Conservation (phyloP, 2,797 vertebrate species). For the Poecilia velifera region DNA sequence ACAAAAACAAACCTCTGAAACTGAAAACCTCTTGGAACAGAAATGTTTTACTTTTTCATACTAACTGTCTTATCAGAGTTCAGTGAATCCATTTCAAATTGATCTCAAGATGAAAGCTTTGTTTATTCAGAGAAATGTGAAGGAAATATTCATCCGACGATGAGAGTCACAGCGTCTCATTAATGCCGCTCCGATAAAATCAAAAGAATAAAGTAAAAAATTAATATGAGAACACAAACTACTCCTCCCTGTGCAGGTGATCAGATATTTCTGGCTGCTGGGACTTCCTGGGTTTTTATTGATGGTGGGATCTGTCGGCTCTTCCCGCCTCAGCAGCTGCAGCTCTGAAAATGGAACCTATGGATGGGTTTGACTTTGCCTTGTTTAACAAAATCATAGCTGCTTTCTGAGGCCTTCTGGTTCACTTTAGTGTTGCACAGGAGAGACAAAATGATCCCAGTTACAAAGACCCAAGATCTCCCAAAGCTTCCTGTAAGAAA, state of each 20-base stretch:
- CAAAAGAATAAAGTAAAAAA: not conserved
- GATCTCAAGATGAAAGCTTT: not conserved
- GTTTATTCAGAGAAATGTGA: not conserved
- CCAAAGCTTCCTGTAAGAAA: conserved; percentile 24
- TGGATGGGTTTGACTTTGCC: not conserved
- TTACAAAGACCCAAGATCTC: not conserved
- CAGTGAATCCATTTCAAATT: not conserved
- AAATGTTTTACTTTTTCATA: not conserved
- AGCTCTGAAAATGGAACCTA: conserved; percentile 1
- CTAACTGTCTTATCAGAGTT: not conserved
- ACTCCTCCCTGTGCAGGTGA: conserved; percentile 1
- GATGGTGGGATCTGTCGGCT: conserved; percentile 11
- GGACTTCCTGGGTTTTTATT: conserved; percentile 29
- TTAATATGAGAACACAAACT: not conserved
- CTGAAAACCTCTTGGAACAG: not conserved
- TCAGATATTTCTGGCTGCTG: conserved; percentile 27
- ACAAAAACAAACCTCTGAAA: not conserved
- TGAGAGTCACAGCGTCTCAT: not conserved
- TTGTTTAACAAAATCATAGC: not conserved
- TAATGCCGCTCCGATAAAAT: not conserved
- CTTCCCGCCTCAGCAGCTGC: not conserved
- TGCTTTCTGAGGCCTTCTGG: conserved; percentile 1
- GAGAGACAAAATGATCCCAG: not conserved
- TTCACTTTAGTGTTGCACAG: conserved; percentile 19
- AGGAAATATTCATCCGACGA: not conserved